Conservation (phyloP, 2,888 invertebrate genomes). For the Drosophila hamatofila region DNA sequence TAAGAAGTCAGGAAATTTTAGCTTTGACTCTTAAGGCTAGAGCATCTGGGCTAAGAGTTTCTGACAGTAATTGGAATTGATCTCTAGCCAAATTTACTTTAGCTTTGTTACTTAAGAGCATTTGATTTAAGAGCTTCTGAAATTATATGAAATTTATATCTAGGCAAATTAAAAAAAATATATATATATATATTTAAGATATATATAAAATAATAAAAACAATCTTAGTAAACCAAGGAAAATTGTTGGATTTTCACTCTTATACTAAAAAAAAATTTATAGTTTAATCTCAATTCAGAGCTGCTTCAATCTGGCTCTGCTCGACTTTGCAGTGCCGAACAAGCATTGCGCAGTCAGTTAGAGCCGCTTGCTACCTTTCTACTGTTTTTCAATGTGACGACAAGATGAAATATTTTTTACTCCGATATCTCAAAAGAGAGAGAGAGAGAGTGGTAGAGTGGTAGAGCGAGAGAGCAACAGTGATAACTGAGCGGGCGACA, state of each 20-base stretch:
- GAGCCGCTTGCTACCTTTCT: not conserved
- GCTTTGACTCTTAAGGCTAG: not conserved
- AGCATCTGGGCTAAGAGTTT: too few relatives aligned
- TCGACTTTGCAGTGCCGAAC: not conserved
- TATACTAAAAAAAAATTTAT: too few relatives aligned
- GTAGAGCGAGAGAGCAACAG: not conserved
- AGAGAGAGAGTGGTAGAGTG: not conserved
- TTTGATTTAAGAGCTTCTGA: too few relatives aligned
- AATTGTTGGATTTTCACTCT: too few relatives aligned
- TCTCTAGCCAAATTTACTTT: too few relatives aligned
- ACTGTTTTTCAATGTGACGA: slow-evolving; percentile 50
- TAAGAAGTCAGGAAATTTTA: not conserved
- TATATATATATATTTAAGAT: too few relatives aligned
- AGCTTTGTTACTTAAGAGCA: too few relatives aligned
- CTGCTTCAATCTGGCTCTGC: not conserved
- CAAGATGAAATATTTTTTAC: slow-evolving; percentile 47
- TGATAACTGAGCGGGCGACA: slow-evolving; percentile 48
- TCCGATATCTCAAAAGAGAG: slow-evolving; percentile 37
- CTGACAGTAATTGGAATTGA: not conserved
- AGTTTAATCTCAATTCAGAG: too few relatives aligned
- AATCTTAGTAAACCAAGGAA: too few relatives aligned
- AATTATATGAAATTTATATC: too few relatives aligned
- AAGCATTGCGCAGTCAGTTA: not conserved
- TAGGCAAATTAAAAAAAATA: too few relatives aligned
- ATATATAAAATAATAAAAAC: too few relatives aligned